Evolutionary conservation across 2,888 invertebrate species (phyloP).

Genomic region (Sarcophaga variegata): DNA sequence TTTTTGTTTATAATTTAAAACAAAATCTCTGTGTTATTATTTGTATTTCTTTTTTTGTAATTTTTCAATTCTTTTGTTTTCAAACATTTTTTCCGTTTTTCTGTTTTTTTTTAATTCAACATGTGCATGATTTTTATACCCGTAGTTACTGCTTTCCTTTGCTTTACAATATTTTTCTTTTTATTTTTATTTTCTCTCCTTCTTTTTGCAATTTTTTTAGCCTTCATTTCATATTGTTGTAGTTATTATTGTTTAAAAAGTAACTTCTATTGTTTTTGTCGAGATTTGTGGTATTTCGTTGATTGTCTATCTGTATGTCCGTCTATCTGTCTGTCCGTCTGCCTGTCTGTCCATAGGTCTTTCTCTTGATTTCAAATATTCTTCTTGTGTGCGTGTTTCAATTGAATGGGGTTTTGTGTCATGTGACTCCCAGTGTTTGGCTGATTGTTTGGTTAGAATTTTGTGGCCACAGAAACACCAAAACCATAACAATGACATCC

Average conservation of each 20-base stretch:
- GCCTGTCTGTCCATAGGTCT: neutral
- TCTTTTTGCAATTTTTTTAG: neutral
- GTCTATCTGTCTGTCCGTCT: constrained; percentile 10
- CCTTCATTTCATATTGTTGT: constrained; percentile 23
- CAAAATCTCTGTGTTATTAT: constrained; percentile 38
- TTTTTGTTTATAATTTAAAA: constrained; percentile 53
- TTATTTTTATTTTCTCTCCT: neutral
- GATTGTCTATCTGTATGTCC: constrained; percentile 42
- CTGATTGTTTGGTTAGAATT: constrained; percentile 63
- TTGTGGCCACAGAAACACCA: constrained; percentile 64
- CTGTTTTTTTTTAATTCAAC: constrained; percentile 17
- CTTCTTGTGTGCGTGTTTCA: neutral
- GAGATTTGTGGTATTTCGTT: constrained; percentile 61
- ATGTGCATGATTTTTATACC: constrained; percentile 50
- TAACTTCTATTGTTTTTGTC: constrained; percentile 56
- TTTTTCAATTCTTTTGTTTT: constrained; percentile 60
- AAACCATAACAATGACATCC: constrained; percentile 62
- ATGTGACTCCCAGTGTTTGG: constrained; percentile 58
- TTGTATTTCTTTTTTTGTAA: constrained; percentile 36
- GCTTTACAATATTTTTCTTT: constrained; percentile 2
- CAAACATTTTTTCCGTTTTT: constrained; percentile 12
- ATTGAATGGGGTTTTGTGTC: constrained; percentile 21
- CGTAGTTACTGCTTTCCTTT: constrained; percentile 36
- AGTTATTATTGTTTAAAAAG: constrained; percentile 19
- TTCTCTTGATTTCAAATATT: neutral